Percentiles rank a stretch among this genome's conserved stretches.
phyloP scores from a whole-genome alignment of 1,140 invertebrate genomes.

The Streblospio benedicti region DNA sequence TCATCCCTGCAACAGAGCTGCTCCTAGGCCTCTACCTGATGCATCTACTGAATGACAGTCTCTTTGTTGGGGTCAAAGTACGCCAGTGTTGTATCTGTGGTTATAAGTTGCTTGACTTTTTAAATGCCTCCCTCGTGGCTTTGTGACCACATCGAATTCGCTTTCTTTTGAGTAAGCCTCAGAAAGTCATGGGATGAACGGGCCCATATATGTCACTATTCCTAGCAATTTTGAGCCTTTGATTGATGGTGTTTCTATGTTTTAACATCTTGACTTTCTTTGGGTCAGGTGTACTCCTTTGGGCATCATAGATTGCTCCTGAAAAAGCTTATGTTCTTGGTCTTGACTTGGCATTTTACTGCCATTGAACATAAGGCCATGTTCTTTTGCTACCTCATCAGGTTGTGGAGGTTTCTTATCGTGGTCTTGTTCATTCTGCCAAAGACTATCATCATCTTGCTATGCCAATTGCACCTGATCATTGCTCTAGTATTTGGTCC shows the following conservation, averaged over 20 bases:
- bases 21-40: conserved; percentile 38
- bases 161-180: conserved; percentile 9
- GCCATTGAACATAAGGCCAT: conserved; percentile 40
- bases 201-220: conserved; percentile 21
- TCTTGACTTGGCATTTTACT: conserved; percentile 25
- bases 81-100: conserved; percentile 17
- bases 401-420: conserved; percentile 20
- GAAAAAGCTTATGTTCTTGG: conserved; percentile 6
- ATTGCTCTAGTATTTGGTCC: conserved; percentile 28
- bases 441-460: conserved; percentile 25
- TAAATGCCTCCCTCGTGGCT: conserved; percentile 17
- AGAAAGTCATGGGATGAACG: conserved; percentile 18
- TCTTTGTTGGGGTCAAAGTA: conserved; percentile 26
- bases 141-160: conserved; percentile 1
- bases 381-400: conserved; percentile 29
- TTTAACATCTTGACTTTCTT: conserved; percentile 32
- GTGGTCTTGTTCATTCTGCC: conserved; percentile 1
- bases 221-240: conserved; percentile 25
- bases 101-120: conserved; percentile 21
- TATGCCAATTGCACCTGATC: conserved; percentile 36
- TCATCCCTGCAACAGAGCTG: conserved; percentile 45
- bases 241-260: conserved; percentile 18
- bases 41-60: conserved; percentile 27
- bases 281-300: conserved; percentile 42
- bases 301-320: conserved; percentile 30